Conservation (phyloP, 2,888 invertebrate species). For the Cheilosia urbana region DNA sequence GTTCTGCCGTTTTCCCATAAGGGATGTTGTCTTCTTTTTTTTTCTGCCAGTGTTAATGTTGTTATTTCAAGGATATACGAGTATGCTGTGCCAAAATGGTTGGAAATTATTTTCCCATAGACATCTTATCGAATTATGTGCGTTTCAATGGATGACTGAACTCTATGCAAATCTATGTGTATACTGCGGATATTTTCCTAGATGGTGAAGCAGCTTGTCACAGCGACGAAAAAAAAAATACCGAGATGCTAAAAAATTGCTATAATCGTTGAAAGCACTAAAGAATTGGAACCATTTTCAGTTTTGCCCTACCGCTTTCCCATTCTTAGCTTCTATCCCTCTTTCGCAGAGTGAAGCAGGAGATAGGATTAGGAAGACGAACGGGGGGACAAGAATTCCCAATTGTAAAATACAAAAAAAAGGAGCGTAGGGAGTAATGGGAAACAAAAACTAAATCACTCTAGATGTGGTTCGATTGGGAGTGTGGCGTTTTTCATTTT, state of each 20-base stretch:
- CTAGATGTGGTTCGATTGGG: constrained; percentile 67
- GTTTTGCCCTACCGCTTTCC: constrained; percentile 23
- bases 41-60: constrained; percentile 17
- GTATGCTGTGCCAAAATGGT: constrained; percentile 49
- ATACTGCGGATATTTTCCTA: neutral
- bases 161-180: constrained; percentile 43
- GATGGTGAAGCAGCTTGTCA: constrained; percentile 40
- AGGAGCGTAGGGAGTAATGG: neutral
- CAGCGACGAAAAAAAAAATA: neutral
- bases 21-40: neutral
- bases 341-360: constrained; percentile 22
- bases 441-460: constrained; percentile 40
- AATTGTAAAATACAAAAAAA: constrained; percentile 1
- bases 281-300: constrained; percentile 62
- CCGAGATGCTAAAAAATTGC: constrained; percentile 50
- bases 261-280: constrained; percentile 69
- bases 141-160: constrained; percentile 54
- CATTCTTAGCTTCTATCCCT: constrained; percentile 30
- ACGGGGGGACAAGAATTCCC: neutral
- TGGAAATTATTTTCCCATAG: constrained; percentile 69
- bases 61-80: constrained; percentile 41
- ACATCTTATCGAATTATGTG: constrained; percentile 70
- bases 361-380: constrained; percentile 17
- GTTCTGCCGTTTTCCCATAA: constrained; percentile 38
- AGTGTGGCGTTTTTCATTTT: constrained; percentile 55